A percentile compares a stretch with the other conserved stretches of the same genome.
These are phyloP conservation scores for Chondrilla cf. caribensis DNA, from an alignment of 37 sponge, comb jelly and placozoan genomes.

Conservation along the genomic window DNA sequence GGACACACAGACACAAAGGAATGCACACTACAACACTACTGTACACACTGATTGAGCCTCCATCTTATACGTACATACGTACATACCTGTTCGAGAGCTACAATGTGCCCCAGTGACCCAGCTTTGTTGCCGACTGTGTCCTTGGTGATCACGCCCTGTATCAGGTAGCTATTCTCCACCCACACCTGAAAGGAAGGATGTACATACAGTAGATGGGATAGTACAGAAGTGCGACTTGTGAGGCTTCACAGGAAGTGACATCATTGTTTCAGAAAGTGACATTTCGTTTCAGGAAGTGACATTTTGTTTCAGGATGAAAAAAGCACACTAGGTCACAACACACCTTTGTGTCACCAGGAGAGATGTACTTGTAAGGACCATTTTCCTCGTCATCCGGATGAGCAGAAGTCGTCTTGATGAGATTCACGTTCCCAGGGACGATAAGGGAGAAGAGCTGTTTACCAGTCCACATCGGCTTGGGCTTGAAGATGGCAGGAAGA, in stretches of 20 bases:
- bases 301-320: no score
- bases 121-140: conserved; percentile 93
- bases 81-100: conserved; percentile 67
- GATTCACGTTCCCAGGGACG: conserved; percentile 90
- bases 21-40: no score
- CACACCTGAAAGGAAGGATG: conserved; percentile 64
- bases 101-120: conserved; percentile 94
- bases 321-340: no score
- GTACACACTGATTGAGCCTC: neutral
- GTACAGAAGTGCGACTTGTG: no score
- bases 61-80: neutral
- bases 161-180: conserved; percentile 90
- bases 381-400: conserved; percentile 94
- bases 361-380: conserved; percentile 90
- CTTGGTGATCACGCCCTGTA: conserved; percentile 94
- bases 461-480: conserved; percentile 99
- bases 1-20: no score
- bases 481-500: conserved; percentile 94
- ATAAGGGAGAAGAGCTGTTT: conserved; percentile 97
- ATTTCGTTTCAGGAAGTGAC: no score
- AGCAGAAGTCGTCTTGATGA: conserved; percentile 77
- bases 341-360: conserved; percentile 99
- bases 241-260: no score
- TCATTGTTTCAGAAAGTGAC: no score
- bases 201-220: neutral